Evolutionary conservation across 2,797 vertebrate species (phyloP).

Genomic region (Anguilla anguilla): DNA sequence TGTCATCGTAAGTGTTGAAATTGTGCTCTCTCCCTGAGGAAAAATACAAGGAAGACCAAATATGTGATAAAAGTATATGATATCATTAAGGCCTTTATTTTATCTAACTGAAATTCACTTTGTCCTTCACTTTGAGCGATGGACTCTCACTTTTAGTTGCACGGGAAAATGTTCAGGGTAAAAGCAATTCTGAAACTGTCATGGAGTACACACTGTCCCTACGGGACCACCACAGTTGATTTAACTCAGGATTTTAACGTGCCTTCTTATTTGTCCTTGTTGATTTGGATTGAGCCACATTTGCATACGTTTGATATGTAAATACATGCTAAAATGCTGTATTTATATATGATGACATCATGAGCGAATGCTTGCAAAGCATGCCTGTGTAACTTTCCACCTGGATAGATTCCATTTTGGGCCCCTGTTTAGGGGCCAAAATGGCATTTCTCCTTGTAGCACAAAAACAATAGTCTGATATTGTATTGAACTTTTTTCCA

Average conservation of each 20-base stretch:
- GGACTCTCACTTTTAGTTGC: background rate
- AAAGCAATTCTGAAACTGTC: background rate
- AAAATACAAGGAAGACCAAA: background rate
- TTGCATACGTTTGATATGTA: background rate
- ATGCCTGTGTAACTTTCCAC: background rate
- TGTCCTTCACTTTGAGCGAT: background rate
- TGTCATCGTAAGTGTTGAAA: conserved; percentile 84
- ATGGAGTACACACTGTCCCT: background rate
- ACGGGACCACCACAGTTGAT: background rate
- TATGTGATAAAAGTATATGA: background rate
- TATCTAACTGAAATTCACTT: background rate
- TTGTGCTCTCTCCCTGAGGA: conserved; percentile 79
- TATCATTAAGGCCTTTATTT: background rate
- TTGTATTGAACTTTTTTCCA: background rate
- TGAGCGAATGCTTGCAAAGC: background rate
- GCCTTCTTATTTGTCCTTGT: background rate
- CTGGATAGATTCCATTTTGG: background rate
- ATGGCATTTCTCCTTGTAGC: background rate
- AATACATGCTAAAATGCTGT: background rate
- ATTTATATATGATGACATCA: background rate
- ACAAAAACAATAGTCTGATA: background rate
- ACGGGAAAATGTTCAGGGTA: no score
- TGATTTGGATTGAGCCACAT: background rate
- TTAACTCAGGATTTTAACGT: background rate
- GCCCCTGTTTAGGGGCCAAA: background rate